phyloP scores from a whole-genome alignment of 2,888 invertebrate genomes.

The Platynereis dumerilii region DNA sequence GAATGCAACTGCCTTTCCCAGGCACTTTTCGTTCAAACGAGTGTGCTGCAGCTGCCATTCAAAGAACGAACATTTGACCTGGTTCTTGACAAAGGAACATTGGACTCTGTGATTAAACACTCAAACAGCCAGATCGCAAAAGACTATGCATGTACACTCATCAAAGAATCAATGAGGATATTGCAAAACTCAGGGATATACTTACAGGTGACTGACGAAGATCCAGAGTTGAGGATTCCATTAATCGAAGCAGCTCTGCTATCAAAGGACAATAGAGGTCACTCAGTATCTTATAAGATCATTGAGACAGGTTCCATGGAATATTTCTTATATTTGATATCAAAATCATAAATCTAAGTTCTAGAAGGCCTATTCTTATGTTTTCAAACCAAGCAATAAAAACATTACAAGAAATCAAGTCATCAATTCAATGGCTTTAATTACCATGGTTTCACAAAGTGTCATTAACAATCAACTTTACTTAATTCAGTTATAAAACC shows the following conservation, averaged over 20 bases:
- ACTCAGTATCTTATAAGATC: too few species aligned
- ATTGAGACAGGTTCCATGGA: too few species aligned
- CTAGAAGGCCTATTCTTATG: too few species aligned
- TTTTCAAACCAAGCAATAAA: too few species aligned
- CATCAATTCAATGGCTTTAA: too few species aligned
- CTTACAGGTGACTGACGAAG: conserved; percentile 2
- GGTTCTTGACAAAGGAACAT: conserved; percentile 2
- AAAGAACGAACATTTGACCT: neutral
- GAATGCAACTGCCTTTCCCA: neutral
- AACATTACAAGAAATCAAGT: too few species aligned
- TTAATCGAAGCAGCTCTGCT: neutral
- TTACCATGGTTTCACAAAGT: too few species aligned
- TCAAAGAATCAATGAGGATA: neutral
- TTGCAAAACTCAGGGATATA: neutral
- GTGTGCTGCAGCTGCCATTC: neutral
- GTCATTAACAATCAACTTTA: too few species aligned
- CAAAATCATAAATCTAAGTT: too few species aligned
- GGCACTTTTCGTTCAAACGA: neutral
- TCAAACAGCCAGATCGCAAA: neutral
- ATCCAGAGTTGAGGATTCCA: conserved; percentile 2
- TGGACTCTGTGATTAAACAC: neutral
- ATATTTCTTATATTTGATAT: too few species aligned
- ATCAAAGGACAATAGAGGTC: too few species aligned
- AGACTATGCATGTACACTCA: neutral
- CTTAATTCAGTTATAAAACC: too few species aligned